These are phyloP conservation scores for Solenopsis fugax DNA, from an alignment of 1,140 invertebrate genomes.

Conservation along the genomic window DNA sequence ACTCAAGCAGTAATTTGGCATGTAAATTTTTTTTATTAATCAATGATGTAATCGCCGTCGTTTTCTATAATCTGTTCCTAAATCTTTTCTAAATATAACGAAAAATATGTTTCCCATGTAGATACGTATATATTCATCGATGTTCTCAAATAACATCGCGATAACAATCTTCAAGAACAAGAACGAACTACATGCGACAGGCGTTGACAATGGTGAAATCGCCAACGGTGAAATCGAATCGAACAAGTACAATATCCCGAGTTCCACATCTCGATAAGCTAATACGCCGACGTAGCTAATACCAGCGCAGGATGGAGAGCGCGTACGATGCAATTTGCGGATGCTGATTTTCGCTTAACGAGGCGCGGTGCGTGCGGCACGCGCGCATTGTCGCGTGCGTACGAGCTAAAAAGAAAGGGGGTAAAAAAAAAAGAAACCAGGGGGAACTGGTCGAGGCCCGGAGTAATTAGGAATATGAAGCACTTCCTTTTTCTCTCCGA, in stretches of 20 bases:
- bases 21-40: too few species aligned
- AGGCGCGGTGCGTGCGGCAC: conserved; percentile 66
- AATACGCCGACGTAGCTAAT: background rate
- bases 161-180: background rate
- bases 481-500: background rate
- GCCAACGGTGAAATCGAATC: conserved; percentile 16
- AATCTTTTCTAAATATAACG: too few species aligned
- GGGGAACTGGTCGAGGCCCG: background rate
- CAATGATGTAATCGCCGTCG: too few species aligned
- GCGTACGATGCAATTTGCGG: conserved; percentile 63
- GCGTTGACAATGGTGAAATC: conserved; percentile 25
- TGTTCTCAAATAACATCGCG: background rate
- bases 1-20: too few species aligned
- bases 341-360: conserved; percentile 68
- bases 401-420: background rate
- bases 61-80: too few species aligned
- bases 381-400: conserved; percentile 73
- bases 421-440: background rate
- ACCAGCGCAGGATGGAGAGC: background rate
- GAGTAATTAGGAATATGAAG: conserved; percentile 67
- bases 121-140: too few species aligned
- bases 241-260: background rate
- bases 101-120: too few species aligned
- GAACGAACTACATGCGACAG: background rate
- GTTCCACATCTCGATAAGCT: conserved; percentile 1